phyloP scores from a whole-genome alignment of 2,888 invertebrate genomes.

The Heliconius hortense region DNA sequence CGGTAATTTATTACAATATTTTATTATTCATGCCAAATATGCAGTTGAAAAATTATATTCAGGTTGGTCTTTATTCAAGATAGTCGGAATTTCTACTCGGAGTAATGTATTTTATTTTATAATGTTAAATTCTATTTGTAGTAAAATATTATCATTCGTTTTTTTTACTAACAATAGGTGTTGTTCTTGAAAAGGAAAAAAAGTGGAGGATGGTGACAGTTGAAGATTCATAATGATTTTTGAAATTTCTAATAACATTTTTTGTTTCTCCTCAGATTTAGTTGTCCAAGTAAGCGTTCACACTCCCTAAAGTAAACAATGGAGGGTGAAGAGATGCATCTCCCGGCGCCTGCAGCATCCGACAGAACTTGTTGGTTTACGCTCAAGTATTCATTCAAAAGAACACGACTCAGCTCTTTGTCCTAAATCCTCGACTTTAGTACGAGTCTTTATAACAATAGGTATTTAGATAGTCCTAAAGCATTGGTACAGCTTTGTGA shows the following conservation, averaged over 20 bases:
- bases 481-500: neutral
- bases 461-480: constrained; percentile 3
- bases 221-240: too few relatives aligned
- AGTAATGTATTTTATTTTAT: too few relatives aligned
- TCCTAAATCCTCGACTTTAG: constrained; percentile 16
- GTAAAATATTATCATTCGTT: too few relatives aligned
- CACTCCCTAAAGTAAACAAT: constrained; percentile 15
- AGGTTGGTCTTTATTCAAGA: too few relatives aligned
- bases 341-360: constrained; percentile 5
- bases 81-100: too few relatives aligned
- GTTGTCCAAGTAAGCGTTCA: neutral
- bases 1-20: too few relatives aligned
- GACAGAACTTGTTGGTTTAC: constrained; percentile 23
- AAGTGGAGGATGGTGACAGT: too few relatives aligned
- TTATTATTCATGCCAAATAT: too few relatives aligned
- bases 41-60: too few relatives aligned
- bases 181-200: too few relatives aligned
- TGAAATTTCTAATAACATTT: neutral
- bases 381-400: constrained; percentile 22
- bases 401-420: constrained; percentile 13
- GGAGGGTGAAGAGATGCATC: constrained; percentile 13
- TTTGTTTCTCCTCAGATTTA: neutral
- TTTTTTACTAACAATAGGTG: too few relatives aligned
- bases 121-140: too few relatives aligned
- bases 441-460: constrained; percentile 3